Base-by-base conservation (phyloP, 2,113 vertebrate genomes). In the Lampris megalopsis region DNA sequence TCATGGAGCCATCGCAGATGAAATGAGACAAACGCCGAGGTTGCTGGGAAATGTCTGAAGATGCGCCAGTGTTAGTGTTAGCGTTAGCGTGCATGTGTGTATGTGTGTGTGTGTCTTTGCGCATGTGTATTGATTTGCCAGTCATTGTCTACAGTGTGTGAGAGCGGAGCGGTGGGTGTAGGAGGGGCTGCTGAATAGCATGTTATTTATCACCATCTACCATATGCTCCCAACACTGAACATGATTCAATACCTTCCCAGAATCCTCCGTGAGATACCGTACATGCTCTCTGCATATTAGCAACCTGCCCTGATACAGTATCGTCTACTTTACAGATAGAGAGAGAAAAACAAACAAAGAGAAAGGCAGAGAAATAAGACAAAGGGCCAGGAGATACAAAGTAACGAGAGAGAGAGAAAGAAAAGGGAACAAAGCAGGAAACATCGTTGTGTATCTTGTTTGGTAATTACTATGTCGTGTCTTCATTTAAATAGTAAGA, bases 191-290 rank as follows among this genome's bases (percentile, higher is more conserved):
- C 62, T 81, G 56, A 83, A 82, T 65, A 71, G 36, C 45, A 77
- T 67, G 81, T 68, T 77, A 68, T 80, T 82, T 81, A 89, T 90
- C 77, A 84, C 84, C 79, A 85, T 83, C 65, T 74, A 75, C 73
- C 86, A 89, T 79, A 86, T 72, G 77, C 68, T 79, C 13, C 13
- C 38, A 50, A n/a, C 80, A 86, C 65, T 66, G n/a, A 67, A 48
- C 74, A 65, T 41, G 52, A 69, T 49, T 69, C 60, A 81, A 80
- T 58, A 63, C 65, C 35, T 75, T 75, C 75, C 67, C 83, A 80
- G 50, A 67, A 68, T 69, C 85, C 66, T 63, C 69, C 61, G 72
- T 86, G 65, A 82, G 80, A 80, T 35, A 82, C 24, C 13, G 47
- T 63, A 40, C 62, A 42, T 9, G 75, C 71, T 68, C 66, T 80